Conservation (phyloP, 1,140 invertebrate genomes). For the Orchesella cincta region DNA sequence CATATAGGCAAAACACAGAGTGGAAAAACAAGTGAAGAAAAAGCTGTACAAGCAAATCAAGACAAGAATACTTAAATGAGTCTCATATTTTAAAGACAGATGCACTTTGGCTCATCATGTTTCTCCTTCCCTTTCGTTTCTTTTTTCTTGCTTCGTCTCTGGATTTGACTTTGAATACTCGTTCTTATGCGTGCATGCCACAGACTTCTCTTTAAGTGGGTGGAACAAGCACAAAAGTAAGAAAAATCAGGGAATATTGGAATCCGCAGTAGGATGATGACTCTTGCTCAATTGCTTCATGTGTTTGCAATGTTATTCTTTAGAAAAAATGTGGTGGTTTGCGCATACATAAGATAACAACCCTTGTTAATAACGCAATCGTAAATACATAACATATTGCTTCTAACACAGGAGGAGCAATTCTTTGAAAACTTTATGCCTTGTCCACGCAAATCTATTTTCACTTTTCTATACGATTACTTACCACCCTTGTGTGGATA, state of each 20-base stretch:
- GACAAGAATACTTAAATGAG: constrained; percentile 23
- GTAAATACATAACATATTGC: background rate
- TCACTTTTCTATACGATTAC: background rate
- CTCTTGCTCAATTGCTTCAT: too few species aligned
- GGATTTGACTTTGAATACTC: constrained; percentile 16
- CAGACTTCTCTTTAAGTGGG: too few species aligned
- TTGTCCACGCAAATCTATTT: constrained; percentile 8
- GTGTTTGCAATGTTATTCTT: background rate
- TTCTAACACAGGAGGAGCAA: background rate
- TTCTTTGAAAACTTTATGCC: background rate
- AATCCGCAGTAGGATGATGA: too few species aligned
- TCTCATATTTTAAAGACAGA: constrained; percentile 26
- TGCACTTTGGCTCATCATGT: constrained; percentile 7
- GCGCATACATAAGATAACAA: background rate
- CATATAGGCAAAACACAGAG: background rate
- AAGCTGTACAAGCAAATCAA: constrained; percentile 18
- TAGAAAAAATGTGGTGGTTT: background rate
- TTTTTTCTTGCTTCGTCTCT: background rate
- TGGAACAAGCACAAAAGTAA: too few species aligned
- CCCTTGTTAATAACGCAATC: background rate
- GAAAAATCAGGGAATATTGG: too few species aligned
- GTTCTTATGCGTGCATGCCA: background rate
- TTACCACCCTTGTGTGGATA: background rate
- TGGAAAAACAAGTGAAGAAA: background rate
- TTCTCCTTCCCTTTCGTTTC: constrained; percentile 1